Base-by-base conservation (phyloP, 2,797 vertebrate species). In the Microcaecilia unicolor region DNA sequence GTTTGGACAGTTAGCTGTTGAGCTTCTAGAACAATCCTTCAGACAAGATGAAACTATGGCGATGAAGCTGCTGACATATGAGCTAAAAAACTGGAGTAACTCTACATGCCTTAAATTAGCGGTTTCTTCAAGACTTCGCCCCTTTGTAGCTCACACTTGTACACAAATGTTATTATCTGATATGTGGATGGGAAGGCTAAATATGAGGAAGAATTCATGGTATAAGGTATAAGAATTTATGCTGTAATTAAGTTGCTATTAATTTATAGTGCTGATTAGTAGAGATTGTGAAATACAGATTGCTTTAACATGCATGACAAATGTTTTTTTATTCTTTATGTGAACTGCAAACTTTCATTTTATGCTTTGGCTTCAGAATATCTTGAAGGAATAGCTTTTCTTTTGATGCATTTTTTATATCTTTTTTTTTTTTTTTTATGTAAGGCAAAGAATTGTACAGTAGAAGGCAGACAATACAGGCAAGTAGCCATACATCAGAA, bases 121-220 rank as follows among this genome's bases (percentile, higher is more conserved):
- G 2, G 96, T 99, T 21, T 95, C 92, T 17, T 98, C 96, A 9
- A 86, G 93, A 43, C 80, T 97, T 15, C 85, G 96, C 31, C 88
- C 88, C 0, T 99, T 98, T 37, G 92, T 99, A 34, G 93, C 95
- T 6, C 95, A 99, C 48, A 99, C 93, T 20, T 97, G 96, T 66
- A 99, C 94, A 3, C 96, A 99, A 68, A 90, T 98, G 88, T 67
- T 99, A 66, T 74, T 99, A 14, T 97, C 93, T 1, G 96, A 99
- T 73, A 98, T 99, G 94, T 99, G 96, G 96, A 99, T 99, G 96
- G 94, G 96, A 37, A 83, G 91, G 18, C 78, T 99, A 34, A 98
- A 98, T 76, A 99, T 99, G 96, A 89, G 93, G 62, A 99, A 99
- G 76, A 99, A 98, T 78, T 98, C 95, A 18, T 98, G 96, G 96